phyloP scores from a whole-genome alignment of 1,140 invertebrate genomes.

The Augochlora pura region DNA sequence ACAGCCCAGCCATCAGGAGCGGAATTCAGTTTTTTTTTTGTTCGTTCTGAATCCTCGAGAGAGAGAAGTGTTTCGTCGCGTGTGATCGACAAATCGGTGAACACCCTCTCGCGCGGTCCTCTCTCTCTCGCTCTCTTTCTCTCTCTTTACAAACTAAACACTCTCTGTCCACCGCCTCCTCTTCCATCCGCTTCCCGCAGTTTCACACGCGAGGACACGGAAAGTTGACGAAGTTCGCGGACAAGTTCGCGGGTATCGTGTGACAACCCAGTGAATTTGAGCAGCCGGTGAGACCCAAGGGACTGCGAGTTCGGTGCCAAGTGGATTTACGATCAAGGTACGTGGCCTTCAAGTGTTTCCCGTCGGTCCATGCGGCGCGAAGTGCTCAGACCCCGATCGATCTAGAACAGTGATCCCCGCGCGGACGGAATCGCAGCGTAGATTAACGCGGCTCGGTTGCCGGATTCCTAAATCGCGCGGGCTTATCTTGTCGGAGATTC shows the following conservation, averaged over 20 bases:
- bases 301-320: conserved; percentile 24
- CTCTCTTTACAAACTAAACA: no score
- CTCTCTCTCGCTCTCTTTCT: background rate
- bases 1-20: conserved; percentile 76
- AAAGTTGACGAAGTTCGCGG: background rate
- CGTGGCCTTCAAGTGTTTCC: conserved; percentile 13
- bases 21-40: conserved; percentile 50
- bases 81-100: conserved; percentile 52
- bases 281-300: conserved; percentile 32
- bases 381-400: conserved; percentile 6
- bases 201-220: background rate
- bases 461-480: no score
- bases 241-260: conserved; percentile 39
- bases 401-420: no score
- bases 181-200: background rate
- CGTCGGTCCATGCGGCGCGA: no score
- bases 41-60: background rate
- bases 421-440: no score
- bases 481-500: no score
- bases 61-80: conserved; percentile 38
- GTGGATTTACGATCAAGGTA: conserved; percentile 60
- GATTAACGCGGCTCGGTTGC: no score
- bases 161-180: no score
- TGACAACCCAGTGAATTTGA: conserved; percentile 56
- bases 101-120: conserved; percentile 1